Conservation (phyloP, 2,113 vertebrate species). For the Panthera uncia region DNA sequence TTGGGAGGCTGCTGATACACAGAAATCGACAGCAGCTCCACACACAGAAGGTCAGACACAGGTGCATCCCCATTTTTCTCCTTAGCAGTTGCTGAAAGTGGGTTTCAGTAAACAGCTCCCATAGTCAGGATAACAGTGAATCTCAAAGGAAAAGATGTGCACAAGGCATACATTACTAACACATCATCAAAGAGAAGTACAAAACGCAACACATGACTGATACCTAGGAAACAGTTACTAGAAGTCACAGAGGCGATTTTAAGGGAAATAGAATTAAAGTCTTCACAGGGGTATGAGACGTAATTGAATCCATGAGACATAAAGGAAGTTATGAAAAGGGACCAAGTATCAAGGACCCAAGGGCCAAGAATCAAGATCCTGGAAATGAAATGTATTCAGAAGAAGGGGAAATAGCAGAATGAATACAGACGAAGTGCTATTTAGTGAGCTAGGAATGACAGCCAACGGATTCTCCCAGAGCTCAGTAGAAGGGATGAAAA, state of each 20-base stretch:
- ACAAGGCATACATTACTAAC: neutral
- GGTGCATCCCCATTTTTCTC: neutral
- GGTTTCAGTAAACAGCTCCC: neutral
- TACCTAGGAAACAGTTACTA: neutral
- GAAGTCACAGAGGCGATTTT: constrained; percentile 11
- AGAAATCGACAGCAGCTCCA: neutral
- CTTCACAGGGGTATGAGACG: neutral
- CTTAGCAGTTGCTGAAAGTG: neutral
- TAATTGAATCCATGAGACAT: neutral
- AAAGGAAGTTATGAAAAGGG: neutral
- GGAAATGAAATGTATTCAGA: neutral
- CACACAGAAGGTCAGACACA: neutral
- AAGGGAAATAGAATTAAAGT: neutral
- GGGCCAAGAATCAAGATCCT: neutral
- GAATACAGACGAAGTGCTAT: neutral
- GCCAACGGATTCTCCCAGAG: neutral
- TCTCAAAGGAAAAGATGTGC: neutral
- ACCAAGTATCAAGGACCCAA: neutral
- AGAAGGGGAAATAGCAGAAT: neutral
- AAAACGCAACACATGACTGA: neutral
- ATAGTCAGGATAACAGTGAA: neutral
- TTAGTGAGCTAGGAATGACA: neutral
- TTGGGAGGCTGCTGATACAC: neutral
- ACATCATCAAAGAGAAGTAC: neutral
- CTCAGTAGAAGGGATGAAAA: neutral